phyloP scores from a whole-genome alignment of 2,113 vertebrate species.

The Syrmaticus mikado region DNA sequence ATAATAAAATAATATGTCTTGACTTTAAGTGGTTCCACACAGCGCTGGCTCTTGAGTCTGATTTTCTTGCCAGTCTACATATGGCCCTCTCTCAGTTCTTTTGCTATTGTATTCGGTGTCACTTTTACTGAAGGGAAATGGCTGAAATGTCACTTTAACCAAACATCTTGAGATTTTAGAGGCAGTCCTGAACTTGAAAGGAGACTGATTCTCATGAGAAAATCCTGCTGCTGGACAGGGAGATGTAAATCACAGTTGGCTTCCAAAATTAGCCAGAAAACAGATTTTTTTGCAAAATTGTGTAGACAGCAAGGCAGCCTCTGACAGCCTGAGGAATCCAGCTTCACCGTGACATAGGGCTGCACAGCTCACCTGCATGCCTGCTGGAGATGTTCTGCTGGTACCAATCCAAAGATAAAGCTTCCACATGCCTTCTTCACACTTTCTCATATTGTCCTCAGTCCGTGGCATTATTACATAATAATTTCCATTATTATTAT shows the following conservation, averaged over 20 bases:
- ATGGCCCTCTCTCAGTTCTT: background rate
- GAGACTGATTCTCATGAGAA: background rate
- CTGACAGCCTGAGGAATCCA: background rate
- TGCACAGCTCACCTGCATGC: background rate
- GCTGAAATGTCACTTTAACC: conserved; percentile 23
- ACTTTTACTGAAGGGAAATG: conserved; percentile 48
- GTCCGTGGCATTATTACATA: background rate
- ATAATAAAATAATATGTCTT: conserved; percentile 44
- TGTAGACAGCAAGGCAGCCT: accelerated
- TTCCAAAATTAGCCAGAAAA: conserved; percentile 1
- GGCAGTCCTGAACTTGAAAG: conserved; percentile 21
- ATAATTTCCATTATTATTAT: background rate
- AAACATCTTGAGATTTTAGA: conserved; percentile 38
- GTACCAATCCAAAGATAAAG: accelerated
- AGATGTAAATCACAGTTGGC: conserved; percentile 7
- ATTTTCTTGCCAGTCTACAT: conserved; percentile 47
- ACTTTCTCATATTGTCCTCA: background rate
- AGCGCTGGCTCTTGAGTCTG: conserved; percentile 15
- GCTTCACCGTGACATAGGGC: background rate
- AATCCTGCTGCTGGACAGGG: background rate
- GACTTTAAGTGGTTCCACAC: conserved; percentile 39
- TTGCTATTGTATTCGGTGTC: conserved; percentile 32
- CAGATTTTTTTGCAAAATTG: background rate
- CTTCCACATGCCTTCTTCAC: background rate
- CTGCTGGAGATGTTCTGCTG: background rate